phyloP scores from a whole-genome alignment of 2,888 invertebrate genomes.

The Cephus nigrinus region DNA sequence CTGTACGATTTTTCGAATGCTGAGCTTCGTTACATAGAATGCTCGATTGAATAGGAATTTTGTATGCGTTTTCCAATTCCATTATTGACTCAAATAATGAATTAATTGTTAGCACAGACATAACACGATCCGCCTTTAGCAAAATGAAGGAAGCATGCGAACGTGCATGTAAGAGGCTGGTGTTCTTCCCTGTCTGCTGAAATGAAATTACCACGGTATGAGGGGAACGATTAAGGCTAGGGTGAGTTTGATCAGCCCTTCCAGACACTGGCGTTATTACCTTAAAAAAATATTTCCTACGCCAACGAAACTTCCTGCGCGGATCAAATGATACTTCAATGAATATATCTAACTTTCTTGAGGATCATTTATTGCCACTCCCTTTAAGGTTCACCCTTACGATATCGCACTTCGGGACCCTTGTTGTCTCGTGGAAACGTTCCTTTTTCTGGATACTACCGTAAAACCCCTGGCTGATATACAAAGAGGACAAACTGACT shows the following conservation, averaged over 20 bases:
- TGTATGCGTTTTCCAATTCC: background rate
- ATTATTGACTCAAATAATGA: background rate
- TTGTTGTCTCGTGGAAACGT: background rate
- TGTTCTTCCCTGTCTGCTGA: too few relatives aligned
- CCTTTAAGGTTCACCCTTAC: background rate
- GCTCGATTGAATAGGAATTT: background rate
- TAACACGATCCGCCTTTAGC: too few relatives aligned
- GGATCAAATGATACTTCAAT: too few relatives aligned
- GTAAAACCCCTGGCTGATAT: background rate
- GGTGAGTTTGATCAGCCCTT: too few relatives aligned
- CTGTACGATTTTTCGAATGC: background rate
- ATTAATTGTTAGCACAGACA: too few relatives aligned
- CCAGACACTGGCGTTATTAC: too few relatives aligned
- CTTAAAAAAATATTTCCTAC: too few relatives aligned
- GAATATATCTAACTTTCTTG: background rate
- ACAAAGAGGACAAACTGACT: background rate
- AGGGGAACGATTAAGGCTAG: too few relatives aligned
- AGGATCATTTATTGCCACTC: background rate
- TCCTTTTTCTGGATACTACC: background rate
- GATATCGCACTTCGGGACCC: background rate
- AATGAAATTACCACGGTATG: too few relatives aligned
- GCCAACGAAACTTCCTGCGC: too few relatives aligned
- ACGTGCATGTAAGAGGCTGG: too few relatives aligned
- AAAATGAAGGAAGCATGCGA: too few relatives aligned
- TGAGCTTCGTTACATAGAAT: background rate